These are phyloP conservation scores for Clarias macrocephalus DNA, from an alignment of 2,113 vertebrate genomes.

Conservation along the genomic window DNA sequence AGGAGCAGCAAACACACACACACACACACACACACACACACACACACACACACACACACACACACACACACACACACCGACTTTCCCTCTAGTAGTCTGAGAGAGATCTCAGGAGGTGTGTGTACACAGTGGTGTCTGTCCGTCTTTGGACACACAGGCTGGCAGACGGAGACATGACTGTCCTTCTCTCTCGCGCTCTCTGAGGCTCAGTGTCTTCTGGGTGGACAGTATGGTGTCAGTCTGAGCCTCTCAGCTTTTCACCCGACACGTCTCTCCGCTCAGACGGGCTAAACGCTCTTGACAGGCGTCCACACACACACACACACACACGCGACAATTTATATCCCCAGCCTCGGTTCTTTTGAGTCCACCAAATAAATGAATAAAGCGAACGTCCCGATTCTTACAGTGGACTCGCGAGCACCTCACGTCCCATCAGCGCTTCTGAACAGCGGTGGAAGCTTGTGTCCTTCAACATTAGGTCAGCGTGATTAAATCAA, in stretches of 20 bases:
- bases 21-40: slow-evolving; percentile 2
- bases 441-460: neutral
- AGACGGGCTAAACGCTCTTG: slow-evolving; percentile 22
- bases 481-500: too few species aligned
- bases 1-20: slow-evolving; percentile 6
- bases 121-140: neutral
- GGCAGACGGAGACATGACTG: slow-evolving; percentile 14
- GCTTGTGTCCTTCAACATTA: neutral
- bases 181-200: neutral
- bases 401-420: neutral
- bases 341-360: neutral
- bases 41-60: slow-evolving; percentile 8
- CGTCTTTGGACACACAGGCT: slow-evolving; percentile 24
- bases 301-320: slow-evolving; percentile 1
- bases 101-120: neutral
- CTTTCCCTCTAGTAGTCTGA: neutral
- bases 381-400: neutral
- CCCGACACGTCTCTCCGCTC: slow-evolving; percentile 7
- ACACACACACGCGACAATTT: neutral
- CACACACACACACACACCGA: slow-evolving; percentile 4
- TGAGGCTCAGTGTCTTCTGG: slow-evolving; percentile 12
- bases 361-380: neutral
- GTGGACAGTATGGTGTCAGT: slow-evolving; percentile 46
- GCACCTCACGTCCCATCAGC: too few species aligned
- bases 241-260: slow-evolving; percentile 34